Base-by-base conservation (phyloP, 2,888 invertebrate genomes). In the Spisula subtruncata region DNA sequence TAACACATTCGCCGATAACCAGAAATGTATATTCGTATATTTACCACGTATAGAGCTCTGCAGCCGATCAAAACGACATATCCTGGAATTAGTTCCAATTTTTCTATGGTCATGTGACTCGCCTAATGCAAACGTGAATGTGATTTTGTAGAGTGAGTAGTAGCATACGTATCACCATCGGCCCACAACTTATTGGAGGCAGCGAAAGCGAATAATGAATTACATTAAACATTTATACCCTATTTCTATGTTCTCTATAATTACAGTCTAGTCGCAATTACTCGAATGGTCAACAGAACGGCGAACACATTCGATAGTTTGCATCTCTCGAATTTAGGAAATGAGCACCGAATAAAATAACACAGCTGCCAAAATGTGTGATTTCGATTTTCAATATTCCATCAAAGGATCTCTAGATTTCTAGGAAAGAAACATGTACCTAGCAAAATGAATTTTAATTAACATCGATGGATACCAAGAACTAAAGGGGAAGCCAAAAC, bases 161-260 rank as follows among this genome's bases (percentile, higher is more conserved):
- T 4, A n/a, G 60, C 60, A 25, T 66, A 4, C 25, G 60, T 66
- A 66, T 66, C 60, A 25, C 60, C 25, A 25, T 66, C 60, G 2
- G 60, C 60, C 60, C 25, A 25, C n/a, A 66, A 66, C 60, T 66
- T 25, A 66, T 66, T 66, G 60, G n/a, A 16, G 51, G 20, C 25
- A n/a, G 60, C 25, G 60, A 66, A 66, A 25, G 60, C 25, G n/a
- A 25, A 25, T 66, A 66, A 66, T 66, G 60, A n/a, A 66, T 66
- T 66, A 66, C 60, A 66, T 66, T 66, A 66, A 66, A 66, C 60
- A 66, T 66, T 66, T 66, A 66, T 66, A 66, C 1, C 60, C n/a
- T n/a, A 1, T 66, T 51, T 4, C 60, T 66, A 6, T 25, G 60
- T 66, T 66, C 60, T 66, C 25, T 66, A 25, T 51, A 51, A 41